Evolutionary conservation across 2,797 vertebrate species (phyloP), one percentile per base, ranked within the genome.

Genomic region (Girardinus metallicus): DNA sequence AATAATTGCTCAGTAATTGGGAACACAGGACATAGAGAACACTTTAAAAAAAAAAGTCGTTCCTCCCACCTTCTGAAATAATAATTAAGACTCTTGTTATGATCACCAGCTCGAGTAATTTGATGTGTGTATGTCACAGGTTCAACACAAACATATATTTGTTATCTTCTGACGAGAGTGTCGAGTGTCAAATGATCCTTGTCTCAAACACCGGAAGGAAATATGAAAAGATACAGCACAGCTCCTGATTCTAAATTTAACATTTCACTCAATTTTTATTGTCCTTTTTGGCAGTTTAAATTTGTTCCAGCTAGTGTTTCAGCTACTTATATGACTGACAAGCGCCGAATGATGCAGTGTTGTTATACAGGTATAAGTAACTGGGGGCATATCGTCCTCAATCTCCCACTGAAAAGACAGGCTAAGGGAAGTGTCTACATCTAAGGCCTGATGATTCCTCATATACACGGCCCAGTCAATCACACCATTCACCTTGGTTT

Each of bases 401-500:
- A 78, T 87, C 85, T 85, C 77, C 73, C 75, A 80, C 72, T 8
- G 31, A 82, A 78, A 70, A 82, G 41, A 86, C 88, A 88, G 91
- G 92, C 91, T 90, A 82, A 85, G 91, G 91, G 86, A 91, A 86
- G 80, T 80, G 66, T 87, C 86, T 79, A 80, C 80, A 88, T 84
- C 89, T 90, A 81, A 86, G 84, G 89, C 80, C 87, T 81, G 85
- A 74, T 76, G 85, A 90, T 88, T 92, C 88, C 88, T 83, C 10
- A 11, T 77, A 71, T 83, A 86, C 80, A 77, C 75, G 60, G 62
- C 5, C 57, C 80, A 93, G 90, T 92, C 92, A 93, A 90, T 94
- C 93, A 91, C 76, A 74, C 81, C 4, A 36, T 84, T 93, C 90
- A 92, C 92, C 91, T 93, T 92, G 88, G 89, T 93, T 91, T 93